Evolutionary conservation across 2,888 invertebrate genomes (phyloP).

Genomic region (Mesopsocus fuscifrons): DNA sequence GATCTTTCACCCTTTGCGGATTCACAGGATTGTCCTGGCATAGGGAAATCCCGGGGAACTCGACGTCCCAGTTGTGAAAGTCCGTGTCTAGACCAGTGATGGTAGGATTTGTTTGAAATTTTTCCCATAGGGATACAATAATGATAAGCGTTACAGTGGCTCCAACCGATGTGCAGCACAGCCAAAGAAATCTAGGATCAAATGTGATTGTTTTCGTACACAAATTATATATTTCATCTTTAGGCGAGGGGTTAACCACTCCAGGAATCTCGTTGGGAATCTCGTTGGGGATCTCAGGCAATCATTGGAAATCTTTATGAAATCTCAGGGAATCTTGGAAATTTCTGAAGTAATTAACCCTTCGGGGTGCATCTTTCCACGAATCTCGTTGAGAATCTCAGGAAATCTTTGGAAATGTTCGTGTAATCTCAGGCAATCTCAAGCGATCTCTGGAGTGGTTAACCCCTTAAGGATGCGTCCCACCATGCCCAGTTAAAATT

Average conservation of each 20-base stretch:
- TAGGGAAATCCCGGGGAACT: conserved; percentile 52
- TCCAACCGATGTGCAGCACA: conserved; percentile 46
- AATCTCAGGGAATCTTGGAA: too few species aligned
- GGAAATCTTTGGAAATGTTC: too few species aligned
- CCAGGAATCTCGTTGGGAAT: too few species aligned
- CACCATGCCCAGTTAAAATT: too few species aligned
- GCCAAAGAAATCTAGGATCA: conserved; percentile 52
- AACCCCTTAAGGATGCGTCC: too few species aligned
- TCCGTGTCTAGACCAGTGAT: conserved; percentile 58
- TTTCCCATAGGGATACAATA: conserved; percentile 60
- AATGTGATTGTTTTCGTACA: conserved; percentile 6
- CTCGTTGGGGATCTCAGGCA: too few species aligned
- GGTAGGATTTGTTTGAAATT: conserved; percentile 68
- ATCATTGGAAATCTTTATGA: too few species aligned
- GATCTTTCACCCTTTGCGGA: too few species aligned
- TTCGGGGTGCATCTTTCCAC: conserved; percentile 6
- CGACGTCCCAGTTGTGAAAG: conserved; percentile 61
- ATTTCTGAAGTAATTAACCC: conserved; percentile 1
- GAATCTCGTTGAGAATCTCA: background rate
- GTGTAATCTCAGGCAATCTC: too few species aligned
- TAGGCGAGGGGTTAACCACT: conserved; percentile 1
- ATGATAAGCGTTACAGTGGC: conserved; percentile 52
- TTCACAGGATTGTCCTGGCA: conserved; percentile 38
- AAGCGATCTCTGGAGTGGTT: too few species aligned
- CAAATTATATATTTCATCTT: conserved; percentile 1